Conservation (phyloP, 2,888 invertebrate genomes). For the Ectemnius lituratus region DNA sequence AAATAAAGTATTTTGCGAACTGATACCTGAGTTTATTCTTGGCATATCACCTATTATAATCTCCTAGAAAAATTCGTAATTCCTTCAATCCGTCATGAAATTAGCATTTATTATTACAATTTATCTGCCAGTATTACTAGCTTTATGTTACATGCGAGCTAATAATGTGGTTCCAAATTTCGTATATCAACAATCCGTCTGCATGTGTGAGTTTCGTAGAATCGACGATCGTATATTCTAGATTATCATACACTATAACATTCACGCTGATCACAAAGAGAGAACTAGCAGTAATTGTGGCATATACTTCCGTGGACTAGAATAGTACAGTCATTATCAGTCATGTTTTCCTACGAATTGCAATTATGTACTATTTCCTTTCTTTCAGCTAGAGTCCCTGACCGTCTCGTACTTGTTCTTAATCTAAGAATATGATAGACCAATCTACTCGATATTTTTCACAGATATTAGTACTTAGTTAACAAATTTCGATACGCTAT, state of each 20-base stretch:
- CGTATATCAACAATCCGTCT: too few relatives aligned
- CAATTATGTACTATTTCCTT: too few relatives aligned
- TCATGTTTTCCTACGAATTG: background rate
- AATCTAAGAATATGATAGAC: slow-evolving; percentile 13
- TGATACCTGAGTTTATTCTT: background rate
- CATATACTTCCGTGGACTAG: slow-evolving; percentile 50
- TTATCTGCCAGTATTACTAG: too few relatives aligned
- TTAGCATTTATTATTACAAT: too few relatives aligned
- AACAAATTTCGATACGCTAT: slow-evolving; percentile 20
- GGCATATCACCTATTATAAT: background rate
- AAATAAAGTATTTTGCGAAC: background rate
- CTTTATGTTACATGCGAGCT: too few relatives aligned
- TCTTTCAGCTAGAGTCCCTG: too few relatives aligned
- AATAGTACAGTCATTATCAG: slow-evolving; percentile 34
- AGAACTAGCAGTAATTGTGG: slow-evolving; percentile 37
- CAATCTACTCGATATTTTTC: slow-evolving; percentile 32
- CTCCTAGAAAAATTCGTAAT: too few relatives aligned
- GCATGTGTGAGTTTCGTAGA: too few relatives aligned
- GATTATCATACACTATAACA: background rate
- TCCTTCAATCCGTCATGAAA: too few relatives aligned
- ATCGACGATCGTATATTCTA: too few relatives aligned
- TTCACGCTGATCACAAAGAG: slow-evolving; percentile 18
- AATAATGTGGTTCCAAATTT: too few relatives aligned
- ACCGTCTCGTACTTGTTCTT: too few relatives aligned
- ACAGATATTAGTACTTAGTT: slow-evolving; percentile 22